A percentile compares a stretch with the other conserved stretches of the same genome.
Conservation (phyloP, 2,888 invertebrate genomes). For the Isoperla grammatica region DNA sequence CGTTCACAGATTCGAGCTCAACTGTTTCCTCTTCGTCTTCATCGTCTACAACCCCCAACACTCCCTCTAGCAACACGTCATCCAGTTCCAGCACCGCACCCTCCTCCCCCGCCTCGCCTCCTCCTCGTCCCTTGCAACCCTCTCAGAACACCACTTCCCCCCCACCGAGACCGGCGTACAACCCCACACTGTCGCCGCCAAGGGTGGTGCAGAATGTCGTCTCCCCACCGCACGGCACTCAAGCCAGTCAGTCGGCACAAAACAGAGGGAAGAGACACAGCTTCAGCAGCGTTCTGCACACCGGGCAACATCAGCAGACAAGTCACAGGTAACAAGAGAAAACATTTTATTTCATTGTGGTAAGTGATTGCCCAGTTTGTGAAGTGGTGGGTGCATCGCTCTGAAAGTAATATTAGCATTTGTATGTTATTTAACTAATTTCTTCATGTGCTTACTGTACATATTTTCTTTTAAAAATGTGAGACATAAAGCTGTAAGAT, state of each 20-base stretch:
- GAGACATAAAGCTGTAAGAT: too few species aligned
- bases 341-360: too few species aligned
- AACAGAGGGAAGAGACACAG: slow-evolving; percentile 54
- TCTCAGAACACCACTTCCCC: slow-evolving; percentile 31
- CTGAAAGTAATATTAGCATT: too few species aligned
- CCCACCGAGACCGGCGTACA: slow-evolving; percentile 18
- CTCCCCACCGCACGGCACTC: slow-evolving; percentile 16
- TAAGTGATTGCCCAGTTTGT: too few species aligned
- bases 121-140: slow-evolving; percentile 38
- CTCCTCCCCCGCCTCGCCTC: slow-evolving; percentile 64
- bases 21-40: slow-evolving; percentile 61
- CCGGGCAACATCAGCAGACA: slow-evolving; percentile 43
- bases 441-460: too few species aligned
- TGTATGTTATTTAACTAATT: too few species aligned
- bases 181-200: slow-evolving; percentile 30
- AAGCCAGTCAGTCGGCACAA: slow-evolving; percentile 16
- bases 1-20: slow-evolving; percentile 63
- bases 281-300: slow-evolving; percentile 48
- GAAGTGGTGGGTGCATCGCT: too few species aligned
- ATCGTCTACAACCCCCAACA: slow-evolving; percentile 48
- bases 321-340: slow-evolving; percentile 24
- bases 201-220: slow-evolving; percentile 22
- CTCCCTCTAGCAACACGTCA: slow-evolving; percentile 45
- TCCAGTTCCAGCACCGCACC: slow-evolving; percentile 66
- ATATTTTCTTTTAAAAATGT: too few species aligned